Conservation (phyloP, 2,797 vertebrate species). For the Aeoliscus strigatus region DNA sequence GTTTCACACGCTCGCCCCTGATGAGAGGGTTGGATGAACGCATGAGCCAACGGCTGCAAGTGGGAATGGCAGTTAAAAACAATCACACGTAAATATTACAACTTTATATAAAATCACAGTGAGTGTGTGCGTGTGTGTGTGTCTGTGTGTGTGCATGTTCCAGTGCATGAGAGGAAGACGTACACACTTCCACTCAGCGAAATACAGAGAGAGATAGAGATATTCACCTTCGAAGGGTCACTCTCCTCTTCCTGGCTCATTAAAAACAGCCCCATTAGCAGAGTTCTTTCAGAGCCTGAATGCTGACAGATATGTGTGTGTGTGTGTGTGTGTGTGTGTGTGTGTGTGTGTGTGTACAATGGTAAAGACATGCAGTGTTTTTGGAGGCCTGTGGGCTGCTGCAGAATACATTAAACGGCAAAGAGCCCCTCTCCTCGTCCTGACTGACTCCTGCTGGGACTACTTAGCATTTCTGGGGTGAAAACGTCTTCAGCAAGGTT, state of each 20-base stretch:
- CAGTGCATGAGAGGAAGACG: constrained; percentile 31
- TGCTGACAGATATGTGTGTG: constrained; percentile 63
- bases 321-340: constrained; percentile 24
- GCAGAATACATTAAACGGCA: constrained; percentile 76
- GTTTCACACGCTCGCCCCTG: constrained; percentile 40
- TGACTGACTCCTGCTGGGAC: constrained; percentile 81
- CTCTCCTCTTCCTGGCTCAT: constrained; percentile 74
- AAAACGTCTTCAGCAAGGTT: constrained; percentile 81
- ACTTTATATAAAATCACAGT: constrained; percentile 37
- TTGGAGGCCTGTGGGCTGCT: constrained; percentile 70
- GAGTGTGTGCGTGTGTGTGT: constrained; percentile 9
- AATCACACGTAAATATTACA: constrained; percentile 61
- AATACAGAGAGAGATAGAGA: constrained; percentile 59
- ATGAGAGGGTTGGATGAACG: constrained; percentile 52
- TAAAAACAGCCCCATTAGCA: constrained; percentile 76
- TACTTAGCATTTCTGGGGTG: constrained; percentile 83
- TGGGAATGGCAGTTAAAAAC: constrained; percentile 62
- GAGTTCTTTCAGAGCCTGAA: constrained; percentile 69
- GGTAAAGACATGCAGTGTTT: constrained; percentile 61
- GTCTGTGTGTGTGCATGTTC: constrained; percentile 11
- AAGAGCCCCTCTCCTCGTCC: constrained; percentile 65
- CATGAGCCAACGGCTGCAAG: constrained; percentile 46
- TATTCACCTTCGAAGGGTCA: constrained; percentile 74
- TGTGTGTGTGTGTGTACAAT: constrained; percentile 30
- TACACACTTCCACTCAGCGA: constrained; percentile 36